Evolutionary conservation across 2,113 vertebrate species (phyloP), one percentile per base, ranked within the genome.

Genomic region (Coptodon bakossiorum): DNA sequence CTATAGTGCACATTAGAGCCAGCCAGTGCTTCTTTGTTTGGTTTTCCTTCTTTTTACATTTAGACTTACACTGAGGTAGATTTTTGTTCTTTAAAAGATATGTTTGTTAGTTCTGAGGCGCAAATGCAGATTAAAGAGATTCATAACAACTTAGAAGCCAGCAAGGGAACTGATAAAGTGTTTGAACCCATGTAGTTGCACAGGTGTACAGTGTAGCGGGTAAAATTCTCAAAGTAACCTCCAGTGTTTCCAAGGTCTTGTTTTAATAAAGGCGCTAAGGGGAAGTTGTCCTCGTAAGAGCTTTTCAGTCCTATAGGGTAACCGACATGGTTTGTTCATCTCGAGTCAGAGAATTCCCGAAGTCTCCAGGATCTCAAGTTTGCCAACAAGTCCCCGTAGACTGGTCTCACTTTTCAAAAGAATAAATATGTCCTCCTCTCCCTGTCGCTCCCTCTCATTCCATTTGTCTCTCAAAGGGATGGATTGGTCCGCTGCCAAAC

Each of bases 361-460:
- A 80, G 88, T 92, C 92, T 94, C 92, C 52, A n/a, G 84, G 56
- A 93, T 88, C 87, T 94, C 80, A 82, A 93, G 91, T 93, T 94
- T 95, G 93, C 94, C 94, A 95, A 90, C 91, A 86, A 81, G 82
- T 93, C 94, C 89, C 94, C 53, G 34, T 81, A 59, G 95, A 66
- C 90, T 54, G 80, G 79, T 91, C 82, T 95, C 92, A 91, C 91
- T 92, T 94, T 95, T 94, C 94, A 95, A 94, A 95, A 91, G 92
- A 90, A 93, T 92, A 89, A 93, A 91, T 90, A 83, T 88, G 91
- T 91, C 92, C 88, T 90, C 79, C 80, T 91, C 89, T 84, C 82
- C 78, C 71, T 84, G 76, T 85, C 86, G 87, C 89, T 89, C 89
- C 79, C 84, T 83, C 85, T 85, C 91, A 93, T 93, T 92, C 90